Base-by-base conservation (phyloP, 2,797 vertebrate genomes). In the Mallotus villosus region DNA sequence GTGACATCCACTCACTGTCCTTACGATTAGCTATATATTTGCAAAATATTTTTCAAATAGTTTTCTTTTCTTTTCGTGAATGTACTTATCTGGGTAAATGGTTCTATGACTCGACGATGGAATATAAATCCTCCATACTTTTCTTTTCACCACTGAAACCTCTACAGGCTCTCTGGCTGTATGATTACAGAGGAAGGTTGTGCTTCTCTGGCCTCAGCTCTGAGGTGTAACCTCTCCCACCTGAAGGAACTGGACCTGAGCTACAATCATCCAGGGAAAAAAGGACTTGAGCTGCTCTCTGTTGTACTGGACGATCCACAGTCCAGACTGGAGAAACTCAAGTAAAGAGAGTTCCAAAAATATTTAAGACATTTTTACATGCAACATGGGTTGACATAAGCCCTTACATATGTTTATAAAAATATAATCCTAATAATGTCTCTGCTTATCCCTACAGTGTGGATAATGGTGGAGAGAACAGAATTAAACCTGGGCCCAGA, bases 161-260 rank as follows among this genome's bases (percentile, higher is more conserved):
- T n/a, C 58, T 55, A 17, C 41, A 19, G 25, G 21, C 59, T 61
- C 8, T 61, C 59, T n/a, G 12, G 21, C 59, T 61, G 59, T 25
- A 55, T 4, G 34, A 17, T 19, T 27, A 63, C 25, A 9, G 46
- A 16, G 49, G 22, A 53, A 27, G 49, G 17, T 8, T 29, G 46
- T 55, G 25, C 17, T 34, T 37, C 29, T 21, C 62, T 63, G 61
- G 61, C 61, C 19, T 63, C 61, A n/a, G 61, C 29, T 63, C 62
- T 63, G 17, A 34, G 29, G 17, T 21, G 5, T 12, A 21, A 34
- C 3, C 14, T 5, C 29, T 63, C 32, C 32, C 5, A n/a, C 7
- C 62, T 63, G 62, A 37, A 19, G 24, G 71, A 71, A 27, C 22
- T 81, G 37, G 79, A 81, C 16, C 68, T 81, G 63, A n/a, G n/a